phyloP scores from a whole-genome alignment of 2,113 vertebrate species.

The Sphaerodactylus townsendi region DNA sequence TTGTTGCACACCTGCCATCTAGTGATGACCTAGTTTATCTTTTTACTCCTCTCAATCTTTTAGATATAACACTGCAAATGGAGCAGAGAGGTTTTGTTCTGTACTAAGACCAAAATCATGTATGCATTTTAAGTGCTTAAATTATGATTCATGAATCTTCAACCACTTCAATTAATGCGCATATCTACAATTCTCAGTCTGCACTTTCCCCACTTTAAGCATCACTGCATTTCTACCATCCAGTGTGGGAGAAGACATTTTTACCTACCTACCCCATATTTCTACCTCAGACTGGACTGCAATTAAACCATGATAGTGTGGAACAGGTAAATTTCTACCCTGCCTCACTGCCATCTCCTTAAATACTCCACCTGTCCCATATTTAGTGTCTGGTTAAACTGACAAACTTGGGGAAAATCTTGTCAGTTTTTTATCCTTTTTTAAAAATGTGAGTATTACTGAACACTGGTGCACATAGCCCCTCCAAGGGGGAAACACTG shows the following conservation, averaged over 20 bases:
- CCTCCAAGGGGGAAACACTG: background rate
- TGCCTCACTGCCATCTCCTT: too few relatives aligned
- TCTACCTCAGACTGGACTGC: too few relatives aligned
- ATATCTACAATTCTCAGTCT: background rate
- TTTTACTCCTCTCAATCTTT: background rate
- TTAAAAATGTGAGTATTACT: too few relatives aligned
- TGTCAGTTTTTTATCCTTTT: too few relatives aligned
- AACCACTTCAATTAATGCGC: too few relatives aligned
- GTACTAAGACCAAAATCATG: too few relatives aligned
- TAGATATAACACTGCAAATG: background rate
- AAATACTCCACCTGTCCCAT: too few relatives aligned
- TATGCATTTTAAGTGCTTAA: background rate
- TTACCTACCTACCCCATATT: background rate
- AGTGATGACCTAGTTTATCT: background rate
- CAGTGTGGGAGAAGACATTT: background rate
- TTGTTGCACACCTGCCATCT: constrained; percentile 1
- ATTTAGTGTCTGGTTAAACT: too few relatives aligned
- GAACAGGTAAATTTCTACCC: too few relatives aligned
- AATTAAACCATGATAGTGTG: too few relatives aligned
- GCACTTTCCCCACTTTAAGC: background rate
- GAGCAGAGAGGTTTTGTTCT: too few relatives aligned
- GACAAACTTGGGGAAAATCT: too few relatives aligned
- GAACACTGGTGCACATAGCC: background rate
- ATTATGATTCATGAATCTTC: background rate
- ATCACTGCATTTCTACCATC: background rate